phyloP scores from a whole-genome alignment of 2,113 vertebrate genomes.

The Cranoglanis bouderius region DNA sequence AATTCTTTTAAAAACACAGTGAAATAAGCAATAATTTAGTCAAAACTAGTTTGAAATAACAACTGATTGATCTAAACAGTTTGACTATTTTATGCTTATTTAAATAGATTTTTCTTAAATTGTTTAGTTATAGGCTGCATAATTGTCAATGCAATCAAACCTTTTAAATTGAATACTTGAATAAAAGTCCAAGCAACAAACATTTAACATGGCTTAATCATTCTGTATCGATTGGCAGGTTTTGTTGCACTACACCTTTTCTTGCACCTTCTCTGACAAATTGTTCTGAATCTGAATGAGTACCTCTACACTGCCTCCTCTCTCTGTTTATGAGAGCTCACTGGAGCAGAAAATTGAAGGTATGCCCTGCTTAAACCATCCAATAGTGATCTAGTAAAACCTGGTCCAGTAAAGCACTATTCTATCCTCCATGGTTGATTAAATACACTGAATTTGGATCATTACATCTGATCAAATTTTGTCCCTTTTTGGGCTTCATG shows the following conservation, averaged over 20 bases:
- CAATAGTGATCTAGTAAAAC: conserved; percentile 63
- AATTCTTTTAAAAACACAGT: background rate
- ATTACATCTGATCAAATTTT: conserved; percentile 43
- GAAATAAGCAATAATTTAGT: background rate
- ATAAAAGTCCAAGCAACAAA: background rate
- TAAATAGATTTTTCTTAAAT: background rate
- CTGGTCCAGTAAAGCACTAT: conserved; percentile 27
- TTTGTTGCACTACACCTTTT: conserved; percentile 26
- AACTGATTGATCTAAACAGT: background rate
- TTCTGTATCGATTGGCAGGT: conserved; percentile 33
- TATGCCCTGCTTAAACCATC: conserved; percentile 56
- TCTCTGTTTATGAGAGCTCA: conserved; percentile 70
- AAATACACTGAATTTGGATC: conserved; percentile 44
- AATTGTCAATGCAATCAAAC: background rate
- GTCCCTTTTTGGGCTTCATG: conserved; percentile 8
- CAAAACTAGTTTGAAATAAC: background rate
- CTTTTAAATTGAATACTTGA: background rate
- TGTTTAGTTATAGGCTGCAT: background rate
- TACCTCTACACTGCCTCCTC: conserved; percentile 61
- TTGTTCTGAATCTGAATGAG: conserved; percentile 70
- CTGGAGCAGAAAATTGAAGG: conserved; percentile 69
- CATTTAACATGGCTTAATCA: conserved; percentile 36
- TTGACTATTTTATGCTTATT: background rate
- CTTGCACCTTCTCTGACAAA: conserved; percentile 52
- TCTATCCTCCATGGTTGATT: conserved; percentile 37